Percentiles rank a stretch among this genome's conserved stretches.
phyloP scores from a whole-genome alignment of 2,113 vertebrate species.

The Erythrocercus mccallii region DNA sequence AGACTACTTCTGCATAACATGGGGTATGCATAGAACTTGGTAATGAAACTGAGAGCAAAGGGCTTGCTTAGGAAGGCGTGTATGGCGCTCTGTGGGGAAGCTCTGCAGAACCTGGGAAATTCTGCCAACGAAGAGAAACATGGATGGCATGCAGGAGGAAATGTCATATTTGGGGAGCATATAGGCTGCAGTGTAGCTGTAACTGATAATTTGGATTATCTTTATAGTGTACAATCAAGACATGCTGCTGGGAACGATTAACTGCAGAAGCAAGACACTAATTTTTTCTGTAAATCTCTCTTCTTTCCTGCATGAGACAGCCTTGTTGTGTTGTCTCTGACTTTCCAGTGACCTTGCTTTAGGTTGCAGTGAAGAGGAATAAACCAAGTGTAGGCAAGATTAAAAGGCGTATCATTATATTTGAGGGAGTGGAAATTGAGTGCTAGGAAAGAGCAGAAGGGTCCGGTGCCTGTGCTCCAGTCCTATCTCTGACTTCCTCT shows the following conservation, averaged over 20 bases:
- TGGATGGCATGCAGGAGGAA: background rate
- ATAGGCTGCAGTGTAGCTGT: background rate
- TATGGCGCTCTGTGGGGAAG: background rate
- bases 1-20: background rate
- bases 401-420: background rate
- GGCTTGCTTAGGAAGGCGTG: background rate
- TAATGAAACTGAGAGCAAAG: background rate
- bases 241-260: background rate
- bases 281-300: background rate
- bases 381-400: background rate
- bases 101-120: background rate
- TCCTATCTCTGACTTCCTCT: background rate
- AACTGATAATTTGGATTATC: conserved; percentile 11
- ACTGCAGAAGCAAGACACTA: background rate
- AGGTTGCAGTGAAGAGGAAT: conserved; percentile 4
- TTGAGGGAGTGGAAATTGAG: conserved; percentile 24
- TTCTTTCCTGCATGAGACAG: background rate
- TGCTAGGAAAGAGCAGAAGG: background rate
- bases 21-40: background rate
- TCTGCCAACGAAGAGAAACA: background rate
- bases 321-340: conserved; percentile 6
- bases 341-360: conserved; percentile 49
- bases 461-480: background rate
- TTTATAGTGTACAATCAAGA: conserved; percentile 6
- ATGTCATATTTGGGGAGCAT: background rate